phyloP scores from a whole-genome alignment of 2,888 invertebrate species.

The Cheilosia urbana region DNA sequence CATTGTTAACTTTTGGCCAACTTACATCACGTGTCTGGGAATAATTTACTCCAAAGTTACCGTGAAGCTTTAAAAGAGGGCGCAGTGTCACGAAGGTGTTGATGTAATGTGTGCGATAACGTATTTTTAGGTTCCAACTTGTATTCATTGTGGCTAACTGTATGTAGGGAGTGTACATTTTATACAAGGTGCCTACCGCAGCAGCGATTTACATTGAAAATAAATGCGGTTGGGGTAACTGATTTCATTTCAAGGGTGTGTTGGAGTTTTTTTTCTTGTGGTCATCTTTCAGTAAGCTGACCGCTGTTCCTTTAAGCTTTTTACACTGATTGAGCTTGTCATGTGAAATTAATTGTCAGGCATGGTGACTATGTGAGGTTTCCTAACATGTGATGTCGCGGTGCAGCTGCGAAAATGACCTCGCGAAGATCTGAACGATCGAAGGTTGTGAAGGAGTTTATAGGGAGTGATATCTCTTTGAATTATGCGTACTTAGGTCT shows the following conservation, averaged over 20 bases:
- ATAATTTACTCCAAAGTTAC: slow-evolving; percentile 62
- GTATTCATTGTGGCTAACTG: background rate
- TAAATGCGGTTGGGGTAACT: slow-evolving; percentile 14
- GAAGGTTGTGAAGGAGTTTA: too few relatives aligned
- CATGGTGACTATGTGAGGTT: background rate
- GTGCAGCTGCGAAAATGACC: too few relatives aligned
- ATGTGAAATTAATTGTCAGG: background rate
- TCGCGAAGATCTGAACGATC: too few relatives aligned
- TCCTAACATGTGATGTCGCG: too few relatives aligned
- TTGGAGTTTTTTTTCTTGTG: background rate
- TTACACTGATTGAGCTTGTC: background rate
- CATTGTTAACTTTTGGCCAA: slow-evolving; percentile 69
- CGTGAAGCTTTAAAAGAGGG: slow-evolving; percentile 64
- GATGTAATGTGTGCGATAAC: slow-evolving; percentile 52
- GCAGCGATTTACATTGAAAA: slow-evolving; percentile 1
- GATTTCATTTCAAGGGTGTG: slow-evolving; percentile 5
- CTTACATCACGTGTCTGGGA: slow-evolving; percentile 68
- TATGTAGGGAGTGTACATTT: background rate
- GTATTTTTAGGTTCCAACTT: slow-evolving; percentile 9
- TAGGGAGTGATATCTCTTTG: too few relatives aligned
- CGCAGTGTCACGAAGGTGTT: slow-evolving; percentile 72
- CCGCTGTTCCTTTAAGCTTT: background rate
- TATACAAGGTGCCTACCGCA: background rate
- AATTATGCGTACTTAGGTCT: too few relatives aligned
- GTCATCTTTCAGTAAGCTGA: background rate